Conservation (phyloP, 2,797 vertebrate genomes). For the Bovichtus diacanthus region DNA sequence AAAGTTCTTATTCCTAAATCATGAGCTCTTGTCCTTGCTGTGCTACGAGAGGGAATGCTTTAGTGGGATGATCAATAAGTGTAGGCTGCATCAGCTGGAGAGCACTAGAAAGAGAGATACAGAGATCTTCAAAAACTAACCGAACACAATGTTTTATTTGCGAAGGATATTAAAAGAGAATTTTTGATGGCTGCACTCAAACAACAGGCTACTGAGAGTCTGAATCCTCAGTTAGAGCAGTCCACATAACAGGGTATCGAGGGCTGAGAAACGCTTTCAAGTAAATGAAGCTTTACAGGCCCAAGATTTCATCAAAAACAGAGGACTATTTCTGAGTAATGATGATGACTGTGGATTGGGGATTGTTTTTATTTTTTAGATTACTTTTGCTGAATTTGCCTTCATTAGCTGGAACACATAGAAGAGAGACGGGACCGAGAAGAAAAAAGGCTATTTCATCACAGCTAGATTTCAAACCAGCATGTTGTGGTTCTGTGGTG, state of each 20-base stretch:
- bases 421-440: constrained; percentile 17
- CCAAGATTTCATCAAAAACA: constrained; percentile 60
- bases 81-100: constrained; percentile 59
- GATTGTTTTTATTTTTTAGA: constrained; percentile 43
- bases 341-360: constrained; percentile 44
- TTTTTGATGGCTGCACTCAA: constrained; percentile 64
- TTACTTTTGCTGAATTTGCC: constrained; percentile 39
- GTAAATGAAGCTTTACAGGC: constrained; percentile 65
- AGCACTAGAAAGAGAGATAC: constrained; percentile 60
- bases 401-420: constrained; percentile 24
- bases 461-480: constrained; percentile 12
- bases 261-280: constrained; percentile 58
- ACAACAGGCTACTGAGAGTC: constrained; percentile 58
- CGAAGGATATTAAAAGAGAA: constrained; percentile 80
- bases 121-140: constrained; percentile 75
- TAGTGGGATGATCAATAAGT: constrained; percentile 79
- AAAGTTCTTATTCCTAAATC: constrained; percentile 73
- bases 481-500: constrained; percentile 7
- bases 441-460: constrained; percentile 41
- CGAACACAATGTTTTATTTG: constrained; percentile 81
- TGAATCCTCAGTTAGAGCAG: constrained; percentile 46
- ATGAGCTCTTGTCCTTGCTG: constrained; percentile 73
- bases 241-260: constrained; percentile 54
- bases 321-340: constrained; percentile 58
- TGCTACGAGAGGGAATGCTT: constrained; percentile 69